Evolutionary conservation across 1,140 invertebrate genomes (phyloP).

Genomic region (Cardiocondyla obscurior): DNA sequence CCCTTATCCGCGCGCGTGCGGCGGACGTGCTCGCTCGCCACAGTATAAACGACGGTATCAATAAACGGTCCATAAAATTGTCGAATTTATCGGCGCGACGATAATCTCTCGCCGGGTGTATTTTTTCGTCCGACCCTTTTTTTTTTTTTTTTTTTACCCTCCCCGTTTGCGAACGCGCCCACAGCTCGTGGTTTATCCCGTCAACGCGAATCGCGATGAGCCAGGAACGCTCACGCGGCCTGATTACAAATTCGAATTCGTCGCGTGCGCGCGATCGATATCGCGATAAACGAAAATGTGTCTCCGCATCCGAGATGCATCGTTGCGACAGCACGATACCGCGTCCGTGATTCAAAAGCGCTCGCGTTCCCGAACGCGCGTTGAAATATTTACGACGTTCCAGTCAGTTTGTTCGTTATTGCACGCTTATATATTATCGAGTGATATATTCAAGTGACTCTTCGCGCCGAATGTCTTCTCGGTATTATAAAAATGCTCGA

Average conservation of each 20-base stretch:
- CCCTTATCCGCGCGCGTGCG: constrained; percentile 12
- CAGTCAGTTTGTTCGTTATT: constrained; percentile 25
- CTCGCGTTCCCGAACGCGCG: background rate
- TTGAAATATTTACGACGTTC: constrained; percentile 42
- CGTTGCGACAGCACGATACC: constrained; percentile 41
- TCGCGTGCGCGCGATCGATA: background rate
- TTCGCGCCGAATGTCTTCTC: background rate
- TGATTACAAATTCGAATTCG: constrained; percentile 45
- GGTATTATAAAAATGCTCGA: background rate
- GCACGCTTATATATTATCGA: constrained; percentile 30
- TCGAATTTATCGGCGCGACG: constrained; percentile 36
- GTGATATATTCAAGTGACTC: background rate
- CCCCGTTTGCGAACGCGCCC: background rate
- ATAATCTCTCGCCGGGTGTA: background rate
- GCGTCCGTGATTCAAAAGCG: constrained; percentile 26
- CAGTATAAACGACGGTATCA: constrained; percentile 31
- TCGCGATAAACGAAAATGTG: constrained; percentile 47
- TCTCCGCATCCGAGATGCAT: constrained; percentile 11
- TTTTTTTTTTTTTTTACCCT: background rate
- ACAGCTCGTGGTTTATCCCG: background rate
- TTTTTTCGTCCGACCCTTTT: background rate
- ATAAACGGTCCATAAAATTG: constrained; percentile 39
- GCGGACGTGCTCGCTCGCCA: background rate
- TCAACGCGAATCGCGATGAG: background rate
- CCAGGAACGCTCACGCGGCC: background rate